These are phyloP conservation scores for Sylvietta virens DNA, from an alignment of 2,113 vertebrate species.

Conservation along the genomic window DNA sequence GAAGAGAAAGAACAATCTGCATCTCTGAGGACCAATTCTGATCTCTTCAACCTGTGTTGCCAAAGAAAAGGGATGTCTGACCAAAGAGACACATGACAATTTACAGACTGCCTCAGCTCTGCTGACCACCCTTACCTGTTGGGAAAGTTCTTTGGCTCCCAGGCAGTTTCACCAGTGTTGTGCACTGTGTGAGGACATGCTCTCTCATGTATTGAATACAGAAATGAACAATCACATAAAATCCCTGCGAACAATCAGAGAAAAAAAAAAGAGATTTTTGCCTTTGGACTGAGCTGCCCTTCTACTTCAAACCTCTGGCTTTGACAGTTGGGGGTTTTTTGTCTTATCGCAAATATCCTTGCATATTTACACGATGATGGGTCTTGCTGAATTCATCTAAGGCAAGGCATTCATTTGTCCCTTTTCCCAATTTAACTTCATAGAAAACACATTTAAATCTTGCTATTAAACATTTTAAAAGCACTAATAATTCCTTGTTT, in stretches of 20 bases:
- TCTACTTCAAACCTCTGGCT: not conserved
- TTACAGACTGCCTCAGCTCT: not conserved
- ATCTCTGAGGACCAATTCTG: not conserved
- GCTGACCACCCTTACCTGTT: not conserved
- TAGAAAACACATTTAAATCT: not conserved
- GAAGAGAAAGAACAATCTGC: not conserved
- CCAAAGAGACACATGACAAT: accelerated
- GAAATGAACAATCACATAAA: constrained; percentile 27
- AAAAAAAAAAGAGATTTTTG: not conserved
- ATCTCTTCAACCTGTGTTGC: not conserved
- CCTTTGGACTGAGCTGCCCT: not conserved
- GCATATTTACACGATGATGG: constrained; percentile 33
- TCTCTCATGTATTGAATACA: constrained; percentile 13
- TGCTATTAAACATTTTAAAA: not conserved
- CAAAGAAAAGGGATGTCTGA: not conserved
- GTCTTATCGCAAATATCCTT: constrained; percentile 43
- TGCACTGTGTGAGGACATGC: not conserved
- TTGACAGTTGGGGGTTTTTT: not conserved
- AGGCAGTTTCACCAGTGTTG: not conserved
- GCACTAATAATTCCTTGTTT: not conserved
- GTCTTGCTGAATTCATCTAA: constrained; percentile 28
- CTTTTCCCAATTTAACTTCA: not conserved
- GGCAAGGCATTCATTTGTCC: not conserved
- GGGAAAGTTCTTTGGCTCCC: not conserved
- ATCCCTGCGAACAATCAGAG: not conserved